Evolutionary conservation across 2,113 vertebrate genomes (phyloP).

Genomic region (Syngnathus typhle): DNA sequence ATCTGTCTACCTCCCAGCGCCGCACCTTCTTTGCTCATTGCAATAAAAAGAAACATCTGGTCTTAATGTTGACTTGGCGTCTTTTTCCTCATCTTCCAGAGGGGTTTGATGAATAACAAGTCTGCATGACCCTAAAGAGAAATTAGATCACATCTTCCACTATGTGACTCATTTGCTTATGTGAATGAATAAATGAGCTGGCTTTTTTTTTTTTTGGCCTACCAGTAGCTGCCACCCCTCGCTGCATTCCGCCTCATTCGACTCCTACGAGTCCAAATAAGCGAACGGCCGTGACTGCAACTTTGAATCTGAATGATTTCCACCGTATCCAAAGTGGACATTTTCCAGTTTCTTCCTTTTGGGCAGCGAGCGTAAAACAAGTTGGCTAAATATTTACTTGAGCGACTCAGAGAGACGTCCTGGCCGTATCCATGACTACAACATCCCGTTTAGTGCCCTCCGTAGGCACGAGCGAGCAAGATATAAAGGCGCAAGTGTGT

Average conservation of each 20-base stretch:
- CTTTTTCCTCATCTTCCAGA: constrained; percentile 4
- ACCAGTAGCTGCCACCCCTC: neutral
- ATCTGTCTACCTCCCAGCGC: constrained; percentile 31
- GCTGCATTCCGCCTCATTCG: constrained; percentile 8
- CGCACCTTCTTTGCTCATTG: constrained; percentile 23
- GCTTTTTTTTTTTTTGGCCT: neutral
- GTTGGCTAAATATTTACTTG: constrained; percentile 8
- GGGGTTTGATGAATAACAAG: constrained; percentile 24
- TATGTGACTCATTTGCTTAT: constrained; percentile 27
- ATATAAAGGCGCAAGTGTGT: constrained; percentile 19
- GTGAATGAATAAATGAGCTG: constrained; percentile 18
- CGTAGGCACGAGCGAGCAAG: constrained; percentile 15
- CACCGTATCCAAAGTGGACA: constrained; percentile 1
- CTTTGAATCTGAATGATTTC: constrained; percentile 2
- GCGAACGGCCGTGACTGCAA: neutral
- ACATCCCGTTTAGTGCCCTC: constrained; percentile 19
- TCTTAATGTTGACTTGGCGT: constrained; percentile 13
- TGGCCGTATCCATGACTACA: constrained; percentile 18
- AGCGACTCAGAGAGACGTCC: constrained; percentile 18
- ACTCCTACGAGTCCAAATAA: neutral
- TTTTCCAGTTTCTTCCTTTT: constrained; percentile 9
- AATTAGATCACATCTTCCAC: constrained; percentile 18
- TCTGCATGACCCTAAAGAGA: constrained; percentile 5
- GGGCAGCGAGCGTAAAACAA: constrained; percentile 6
- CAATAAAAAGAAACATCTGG: constrained; percentile 20